Base-by-base conservation (phyloP, 2,797 vertebrate genomes). In the Lagodon rhomboides region DNA sequence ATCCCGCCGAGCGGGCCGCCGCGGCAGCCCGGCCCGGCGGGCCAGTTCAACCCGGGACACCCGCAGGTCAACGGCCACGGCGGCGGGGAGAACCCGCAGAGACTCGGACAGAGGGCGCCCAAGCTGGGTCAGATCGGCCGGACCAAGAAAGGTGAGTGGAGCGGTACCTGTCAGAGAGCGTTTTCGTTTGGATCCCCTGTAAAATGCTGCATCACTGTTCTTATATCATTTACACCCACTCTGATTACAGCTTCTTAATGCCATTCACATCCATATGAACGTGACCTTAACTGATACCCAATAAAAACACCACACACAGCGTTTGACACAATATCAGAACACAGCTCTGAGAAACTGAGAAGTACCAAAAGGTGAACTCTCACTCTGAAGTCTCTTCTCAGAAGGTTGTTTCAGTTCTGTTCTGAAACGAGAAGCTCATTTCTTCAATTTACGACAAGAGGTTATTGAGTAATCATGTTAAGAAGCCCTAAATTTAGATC, bases 91-190 rank as follows among this genome's bases (percentile, higher is more conserved):
- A 92, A 93, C 75, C 94, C 93, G 0, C 92, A 94, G 86, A 91
- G 94, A 2, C 90, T 93, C 0, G 93, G 92, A 0, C 94, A 95
- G 87, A 91, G 95, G 65, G 93, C 96, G 0, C 96, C 96, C 3
- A 96, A 96, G 64, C 94, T 96, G 72, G 96, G 95, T 9, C 94
- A 95, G 91, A 96, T 96, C 8, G 96, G 96, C 0, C 93, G 96
- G 8, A 89, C 95, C 63, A 95, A 93, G 86, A 95, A 95, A 95
- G 95, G 96, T 96, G 50, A 72, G 93, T n/a, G 22, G n/a, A 9
- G 1, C 25, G 56, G n/a, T 3, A 30, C 20, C 3, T 20, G 4
- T 61, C 0, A 13, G 27, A n/a, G 12, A 34, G 34, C 34, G 13
- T 16, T 38, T 12, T 46, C 44, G 38, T 38, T 2, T 53, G 16